Base-by-base conservation (phyloP, 1,140 invertebrate species). In the Dermatophagoides farinae region DNA sequence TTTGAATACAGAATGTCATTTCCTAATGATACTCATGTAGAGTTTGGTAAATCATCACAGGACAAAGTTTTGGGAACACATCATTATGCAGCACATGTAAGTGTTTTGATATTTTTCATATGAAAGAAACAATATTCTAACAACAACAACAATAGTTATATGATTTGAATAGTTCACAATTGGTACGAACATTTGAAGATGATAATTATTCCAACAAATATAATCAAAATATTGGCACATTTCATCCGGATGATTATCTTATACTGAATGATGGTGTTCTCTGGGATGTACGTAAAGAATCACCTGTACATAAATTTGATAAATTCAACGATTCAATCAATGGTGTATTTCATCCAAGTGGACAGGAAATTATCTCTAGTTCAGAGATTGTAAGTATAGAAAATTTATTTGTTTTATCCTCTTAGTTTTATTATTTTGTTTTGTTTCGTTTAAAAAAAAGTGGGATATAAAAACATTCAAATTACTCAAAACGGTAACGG, bases 391-490 rank as follows among this genome's bases (percentile, higher is more conserved):
- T 66, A 66, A 62, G 59, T 58, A 66, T n/a, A n/a, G n/a, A n/a
- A n/a, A n/a, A n/a, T 65, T 63, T 18, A 6, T 23, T 11, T 40
- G 16, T 39, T 39, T 43, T 10, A 16, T 16, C 20, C 18, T 58
- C 39, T 57, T 20, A n/a, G 6, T 51, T 43, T 37, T 51, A 37
- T 20, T 38, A 40, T n/a, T 65, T 66, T 18, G 55, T 40, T 12
- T 53, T 58, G 18, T 57, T 37, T 63, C 83, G n/a, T n/a, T n/a
- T n/a, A n/a, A n/a, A n/a, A n/a, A n/a, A n/a, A n/a, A 1, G 84
- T 98, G 93, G 93, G 93, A 98, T 72, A 71, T 97, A 9, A 77
- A 92, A 62, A 95, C 89, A 14, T 97, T 90, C 73, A 87, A 93
- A 71, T 73, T 98, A 23, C 72, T 97, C 6, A 82, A 90, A 67